Evolutionary conservation across 2,797 vertebrate genomes (phyloP), one percentile per base, ranked within the genome.

Genomic region (Urophycis tenuis): DNA sequence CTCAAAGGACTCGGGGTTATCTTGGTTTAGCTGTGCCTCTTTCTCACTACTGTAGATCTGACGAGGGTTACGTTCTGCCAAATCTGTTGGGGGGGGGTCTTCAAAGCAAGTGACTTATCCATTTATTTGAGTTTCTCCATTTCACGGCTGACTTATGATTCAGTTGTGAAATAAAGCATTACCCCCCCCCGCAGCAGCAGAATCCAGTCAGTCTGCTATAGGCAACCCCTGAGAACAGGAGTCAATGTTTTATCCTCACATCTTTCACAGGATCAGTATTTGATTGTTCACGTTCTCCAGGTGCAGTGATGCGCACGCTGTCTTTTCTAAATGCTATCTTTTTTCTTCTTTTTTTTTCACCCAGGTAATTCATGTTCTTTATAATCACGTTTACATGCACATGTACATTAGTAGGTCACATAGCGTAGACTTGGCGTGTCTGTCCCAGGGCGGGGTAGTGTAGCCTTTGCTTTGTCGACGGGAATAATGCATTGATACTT

Each of bases 241-340:
- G 45, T 53, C 6, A 12, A 53, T 1, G 45, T 32, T 71, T 32
- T 71, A 4, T 32, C 22, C 17, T 71, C 32, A 32, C n/a, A 31
- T 32, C 69, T 32, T 71, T 71, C 32, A 71, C 69, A 71, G 30
- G 22, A 71, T 71, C 30, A 60, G 53, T n/a, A n/a, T 60, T 60
- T 25, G 53, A 60, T 60, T 60, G 22, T 60, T 60, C 49, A 53
- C 49, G 5, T 53, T 60, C 22, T 60, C 53, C 53, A 25, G 53
- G 22, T n/a, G 22, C 22, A 60, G 25, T 60, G 22, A 60, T 60
- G 22, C 22, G 1, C 53, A 60, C 25, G 22, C n/a, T n/a, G 53
- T n/a, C 53, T 60, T 60, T 60, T 41, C 17, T 19, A 49, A 19
- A 49, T 49, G 17, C 15, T 17, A 19, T 49, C 17, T 49, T 49